Conservation (phyloP, 2,888 invertebrate genomes). For the Hydropsyche betteni region DNA sequence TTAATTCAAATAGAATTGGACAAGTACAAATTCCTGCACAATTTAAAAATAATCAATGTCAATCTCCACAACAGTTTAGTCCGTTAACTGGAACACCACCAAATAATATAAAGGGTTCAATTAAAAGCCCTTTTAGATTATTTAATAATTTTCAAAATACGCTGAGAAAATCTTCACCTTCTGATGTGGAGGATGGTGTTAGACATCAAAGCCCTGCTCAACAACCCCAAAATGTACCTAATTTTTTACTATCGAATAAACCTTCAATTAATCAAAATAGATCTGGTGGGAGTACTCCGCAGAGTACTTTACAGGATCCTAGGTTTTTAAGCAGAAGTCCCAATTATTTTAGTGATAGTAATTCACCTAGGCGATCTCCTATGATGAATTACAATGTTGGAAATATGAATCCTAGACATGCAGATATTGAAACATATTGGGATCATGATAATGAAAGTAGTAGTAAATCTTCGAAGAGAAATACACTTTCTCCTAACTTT, state of each 20-base stretch:
- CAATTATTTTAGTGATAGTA: slow-evolving; percentile 61
- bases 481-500: slow-evolving; percentile 54
- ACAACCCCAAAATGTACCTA: slow-evolving; percentile 32
- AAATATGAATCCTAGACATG: slow-evolving; percentile 66
- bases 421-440: slow-evolving; percentile 63
- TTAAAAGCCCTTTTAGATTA: slow-evolving; percentile 41
- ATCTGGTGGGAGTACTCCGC: slow-evolving; percentile 58
- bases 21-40: slow-evolving; percentile 51
- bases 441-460: slow-evolving; percentile 57
- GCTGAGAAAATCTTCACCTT: slow-evolving; percentile 38
- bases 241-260: slow-evolving; percentile 40
- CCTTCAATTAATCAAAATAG: slow-evolving; percentile 51
- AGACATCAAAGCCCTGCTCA: slow-evolving; percentile 39
- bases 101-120: slow-evolving; percentile 9
- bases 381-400: slow-evolving; percentile 65
- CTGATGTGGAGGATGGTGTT: slow-evolving; percentile 13
- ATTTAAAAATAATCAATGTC: slow-evolving; percentile 46
- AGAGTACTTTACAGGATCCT: slow-evolving; percentile 57
- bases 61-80: slow-evolving; percentile 42
- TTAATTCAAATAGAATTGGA: slow-evolving; percentile 45
- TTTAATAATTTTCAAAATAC: slow-evolving; percentile 38
- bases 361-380: slow-evolving; percentile 62
- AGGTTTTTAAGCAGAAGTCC: slow-evolving; percentile 60
- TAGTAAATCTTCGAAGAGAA: slow-evolving; percentile 58
- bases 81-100: slow-evolving; percentile 36